phyloP scores from a whole-genome alignment of 1,140 invertebrate species.

The Anoplophora glabripennis region DNA sequence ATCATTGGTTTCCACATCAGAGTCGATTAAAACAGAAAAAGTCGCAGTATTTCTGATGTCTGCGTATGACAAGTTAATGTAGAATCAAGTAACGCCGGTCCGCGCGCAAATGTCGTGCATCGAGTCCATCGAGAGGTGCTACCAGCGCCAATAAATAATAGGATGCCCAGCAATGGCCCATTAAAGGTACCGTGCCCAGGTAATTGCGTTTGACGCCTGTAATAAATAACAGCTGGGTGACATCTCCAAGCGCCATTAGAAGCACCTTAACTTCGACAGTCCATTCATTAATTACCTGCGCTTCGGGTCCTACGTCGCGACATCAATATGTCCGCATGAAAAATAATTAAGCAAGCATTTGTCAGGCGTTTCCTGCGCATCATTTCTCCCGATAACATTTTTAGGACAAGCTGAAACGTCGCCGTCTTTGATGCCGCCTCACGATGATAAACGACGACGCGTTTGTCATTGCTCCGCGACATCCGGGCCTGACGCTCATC shows the following conservation, averaged over 20 bases:
- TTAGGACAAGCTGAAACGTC: conserved; percentile 18
- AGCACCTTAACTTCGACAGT: conserved; percentile 34
- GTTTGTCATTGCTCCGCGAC: conserved; percentile 27
- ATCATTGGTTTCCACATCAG: no score
- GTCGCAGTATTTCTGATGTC: no score
- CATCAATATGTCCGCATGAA: conserved; percentile 43
- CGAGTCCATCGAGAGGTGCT: conserved; percentile 20
- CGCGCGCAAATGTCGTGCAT: conserved; percentile 1
- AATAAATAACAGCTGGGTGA: conserved; percentile 39
- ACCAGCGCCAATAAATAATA: conserved; percentile 28
- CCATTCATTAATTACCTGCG: conserved; percentile 39
- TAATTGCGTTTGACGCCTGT: conserved; percentile 40
- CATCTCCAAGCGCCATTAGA: conserved; percentile 39
- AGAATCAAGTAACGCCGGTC: no score
- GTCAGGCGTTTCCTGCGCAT: conserved; percentile 41
- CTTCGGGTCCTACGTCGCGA: conserved; percentile 19
- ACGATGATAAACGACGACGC: conserved; percentile 27
- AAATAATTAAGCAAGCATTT: conserved; percentile 46
- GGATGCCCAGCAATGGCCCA: conserved; percentile 11
- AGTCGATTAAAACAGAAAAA: no score
- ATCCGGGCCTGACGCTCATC: conserved; percentile 21
- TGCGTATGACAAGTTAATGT: no score
- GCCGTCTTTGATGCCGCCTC: conserved; percentile 25
- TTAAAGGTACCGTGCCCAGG: conserved; percentile 34
- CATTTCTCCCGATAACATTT: conserved; percentile 19